These are phyloP conservation scores for Dascyllus trimaculatus DNA, from an alignment of 2,113 vertebrate genomes.

Conservation along the genomic window DNA sequence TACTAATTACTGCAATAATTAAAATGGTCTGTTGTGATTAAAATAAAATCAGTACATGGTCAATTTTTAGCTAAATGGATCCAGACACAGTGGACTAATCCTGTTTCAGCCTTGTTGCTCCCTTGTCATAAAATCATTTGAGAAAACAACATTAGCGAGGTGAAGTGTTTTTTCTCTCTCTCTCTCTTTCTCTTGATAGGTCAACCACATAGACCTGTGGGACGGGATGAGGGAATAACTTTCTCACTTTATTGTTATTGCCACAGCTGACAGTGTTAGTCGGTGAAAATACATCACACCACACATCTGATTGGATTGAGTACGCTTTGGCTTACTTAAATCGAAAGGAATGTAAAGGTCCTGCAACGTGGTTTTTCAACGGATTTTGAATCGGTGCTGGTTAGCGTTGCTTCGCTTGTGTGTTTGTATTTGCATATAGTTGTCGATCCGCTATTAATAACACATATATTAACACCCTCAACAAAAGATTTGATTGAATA, in stretches of 20 bases:
- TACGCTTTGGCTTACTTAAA: background rate
- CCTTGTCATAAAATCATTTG: slow-evolving; percentile 82
- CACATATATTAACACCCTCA: slow-evolving; percentile 37
- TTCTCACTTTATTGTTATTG: slow-evolving; percentile 33
- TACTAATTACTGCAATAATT: slow-evolving; percentile 85
- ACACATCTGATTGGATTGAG: background rate
- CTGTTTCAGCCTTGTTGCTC: slow-evolving; percentile 73
- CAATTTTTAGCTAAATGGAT: slow-evolving; percentile 78
- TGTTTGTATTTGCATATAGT: slow-evolving; percentile 31
- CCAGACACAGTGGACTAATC: slow-evolving; percentile 76
- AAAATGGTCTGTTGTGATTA: slow-evolving; percentile 82
- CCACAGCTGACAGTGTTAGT: slow-evolving; percentile 9
- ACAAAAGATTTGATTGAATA: slow-evolving; percentile 73
- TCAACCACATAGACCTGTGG: slow-evolving; percentile 21
- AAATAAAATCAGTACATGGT: slow-evolving; percentile 79
- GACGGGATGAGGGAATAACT: slow-evolving; percentile 25
- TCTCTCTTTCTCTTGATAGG: slow-evolving; percentile 25
- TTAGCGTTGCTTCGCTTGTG: background rate
- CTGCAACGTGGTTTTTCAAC: background rate
- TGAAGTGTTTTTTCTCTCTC: slow-evolving; percentile 30
- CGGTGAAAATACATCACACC: slow-evolving; percentile 18
- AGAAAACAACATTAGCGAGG: slow-evolving; percentile 69
- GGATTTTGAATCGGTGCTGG: slow-evolving; percentile 6
- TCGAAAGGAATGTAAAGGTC: background rate
- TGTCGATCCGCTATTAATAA: slow-evolving; percentile 55